Evolutionary conservation across 2,888 invertebrate genomes (phyloP), one percentile per base, ranked within the genome.

Genomic region (Coenonympha arcania): DNA sequence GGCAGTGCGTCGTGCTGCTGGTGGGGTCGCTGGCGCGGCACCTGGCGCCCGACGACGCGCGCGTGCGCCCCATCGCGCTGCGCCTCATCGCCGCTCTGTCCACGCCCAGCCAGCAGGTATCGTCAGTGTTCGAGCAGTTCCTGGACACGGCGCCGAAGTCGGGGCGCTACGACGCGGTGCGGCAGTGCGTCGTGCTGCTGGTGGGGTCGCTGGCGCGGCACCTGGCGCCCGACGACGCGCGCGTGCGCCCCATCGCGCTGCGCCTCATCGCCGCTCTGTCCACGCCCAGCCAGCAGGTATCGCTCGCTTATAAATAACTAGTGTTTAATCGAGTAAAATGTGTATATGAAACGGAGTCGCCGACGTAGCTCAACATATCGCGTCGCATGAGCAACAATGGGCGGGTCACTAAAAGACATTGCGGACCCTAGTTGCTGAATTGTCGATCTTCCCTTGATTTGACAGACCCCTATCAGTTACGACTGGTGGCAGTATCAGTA

Each of bases 11-110:
- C 47, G 96, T 99, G 47, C 94, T 99, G 71, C 88, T 99, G 48
- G 96, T 99, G 93, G 99, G 99, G 3, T 96, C 95, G 0, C 87
- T 99, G 62, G 99, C 99, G n/a, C 90, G 95, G 34, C 98, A 99
- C 89, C 89, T 99, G 66, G 95, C 95, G 63, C 94, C 95, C 56
- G 92, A 92, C 57, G 97, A 98, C 82, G 89, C 91, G 2, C 88
- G 96, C 67, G 93, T 98, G 62, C 93, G 94, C 69, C 97, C 98
- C n/a, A 99, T 99, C 66, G 93, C 99, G 6, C 90, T 92, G 63
- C 90, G 98, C 52, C 88, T 99, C 37, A 91, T 99, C 44, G 92
- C 95, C 43, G 95, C 98, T 0, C 87, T 99, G 3, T 94, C 95
- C 26, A 99, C 99, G 30, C 99, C 99, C 8, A 98, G 98, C 30